These are phyloP conservation scores for Gonioctena quinquepunctata DNA, from an alignment of 1,140 invertebrate species.

Conservation along the genomic window DNA sequence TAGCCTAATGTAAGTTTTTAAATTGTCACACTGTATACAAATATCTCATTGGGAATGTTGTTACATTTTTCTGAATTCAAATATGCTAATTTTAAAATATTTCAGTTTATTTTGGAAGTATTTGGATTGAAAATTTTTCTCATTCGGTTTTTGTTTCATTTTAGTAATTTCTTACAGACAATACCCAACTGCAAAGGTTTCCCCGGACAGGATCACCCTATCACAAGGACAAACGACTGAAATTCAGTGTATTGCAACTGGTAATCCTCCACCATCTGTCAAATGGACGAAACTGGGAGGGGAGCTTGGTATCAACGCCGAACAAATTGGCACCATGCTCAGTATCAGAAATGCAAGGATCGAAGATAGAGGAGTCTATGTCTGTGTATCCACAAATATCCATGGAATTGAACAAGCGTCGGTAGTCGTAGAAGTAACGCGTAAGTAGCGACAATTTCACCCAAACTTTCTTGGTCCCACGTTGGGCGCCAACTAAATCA, in stretches of 20 bases:
- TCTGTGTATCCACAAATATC: constrained; percentile 69
- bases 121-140: background rate
- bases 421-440: constrained; percentile 82
- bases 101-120: too few relatives aligned
- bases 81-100: too few relatives aligned
- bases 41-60: too few relatives aligned
- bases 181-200: constrained; percentile 63
- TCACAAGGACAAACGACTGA: constrained; percentile 77
- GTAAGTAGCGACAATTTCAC: constrained; percentile 60
- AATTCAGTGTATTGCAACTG: constrained; percentile 73
- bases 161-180: constrained; percentile 38
- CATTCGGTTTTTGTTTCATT: background rate
- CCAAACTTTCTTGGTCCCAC: background rate
- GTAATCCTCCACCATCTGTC: constrained; percentile 70
- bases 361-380: constrained; percentile 78
- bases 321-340: constrained; percentile 70
- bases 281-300: constrained; percentile 79
- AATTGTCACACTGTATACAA: too few relatives aligned
- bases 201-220: constrained; percentile 71
- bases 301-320: constrained; percentile 64
- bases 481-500: background rate
- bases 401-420: constrained; percentile 65
- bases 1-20: too few relatives aligned
- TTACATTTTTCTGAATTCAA: too few relatives aligned
- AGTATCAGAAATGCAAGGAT: constrained; percentile 72